Conservation (phyloP, 2,113 vertebrate genomes). For the Pachyramphus minor region DNA sequence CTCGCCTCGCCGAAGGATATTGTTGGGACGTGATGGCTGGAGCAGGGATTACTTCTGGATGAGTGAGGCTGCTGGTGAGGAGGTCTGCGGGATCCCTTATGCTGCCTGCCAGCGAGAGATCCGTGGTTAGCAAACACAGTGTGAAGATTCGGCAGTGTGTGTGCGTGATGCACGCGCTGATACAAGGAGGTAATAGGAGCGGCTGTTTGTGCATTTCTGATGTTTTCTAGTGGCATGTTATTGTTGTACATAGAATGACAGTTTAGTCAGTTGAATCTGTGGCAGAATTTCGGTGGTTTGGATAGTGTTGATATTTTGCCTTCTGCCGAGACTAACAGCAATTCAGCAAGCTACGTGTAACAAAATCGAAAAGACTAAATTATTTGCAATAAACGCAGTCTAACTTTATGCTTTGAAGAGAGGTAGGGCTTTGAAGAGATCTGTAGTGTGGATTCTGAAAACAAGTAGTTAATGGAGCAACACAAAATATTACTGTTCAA, state of each 20-base stretch:
- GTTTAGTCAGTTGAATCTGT: neutral
- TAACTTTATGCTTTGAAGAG: neutral
- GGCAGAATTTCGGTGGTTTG: neutral
- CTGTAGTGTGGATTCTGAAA: neutral
- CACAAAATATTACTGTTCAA: neutral
- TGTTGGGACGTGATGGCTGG: neutral
- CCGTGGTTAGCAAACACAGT: fast-evolving
- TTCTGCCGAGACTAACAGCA: neutral
- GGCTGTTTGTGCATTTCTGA: neutral
- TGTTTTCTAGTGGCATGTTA: neutral
- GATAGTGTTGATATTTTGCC: neutral
- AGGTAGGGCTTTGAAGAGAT: neutral
- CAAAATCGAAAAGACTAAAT: neutral
- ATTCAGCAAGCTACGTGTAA: neutral
- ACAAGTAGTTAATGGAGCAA: neutral
- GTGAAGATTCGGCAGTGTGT: neutral
- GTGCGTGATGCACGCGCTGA: neutral
- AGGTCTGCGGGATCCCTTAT: neutral
- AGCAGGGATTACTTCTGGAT: neutral
- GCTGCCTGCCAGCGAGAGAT: neutral
- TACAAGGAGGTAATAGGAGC: neutral
- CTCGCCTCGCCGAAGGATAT: neutral
- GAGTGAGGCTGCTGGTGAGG: neutral
- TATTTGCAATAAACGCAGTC: neutral
- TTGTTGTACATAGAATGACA: neutral